A percentile compares a stretch with the other conserved stretches of the same genome.
Evolutionary conservation across 2,888 invertebrate species (phyloP).

Genomic region (Drosophila kambysellisi): DNA sequence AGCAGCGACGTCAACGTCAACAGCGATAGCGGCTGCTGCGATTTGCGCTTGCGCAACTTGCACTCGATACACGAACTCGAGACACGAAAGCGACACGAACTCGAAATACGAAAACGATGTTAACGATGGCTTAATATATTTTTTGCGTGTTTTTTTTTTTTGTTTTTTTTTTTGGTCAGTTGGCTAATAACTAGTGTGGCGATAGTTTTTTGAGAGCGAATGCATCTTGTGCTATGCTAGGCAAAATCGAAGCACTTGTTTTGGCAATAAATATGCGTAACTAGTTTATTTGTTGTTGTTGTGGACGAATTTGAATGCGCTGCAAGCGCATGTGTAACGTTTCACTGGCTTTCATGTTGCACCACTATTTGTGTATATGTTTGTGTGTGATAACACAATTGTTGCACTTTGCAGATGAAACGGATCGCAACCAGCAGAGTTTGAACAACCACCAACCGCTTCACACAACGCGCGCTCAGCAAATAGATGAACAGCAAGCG

Average conservation of each 20-base stretch:
- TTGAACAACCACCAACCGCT: slow-evolving; percentile 37
- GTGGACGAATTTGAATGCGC: slow-evolving; percentile 48
- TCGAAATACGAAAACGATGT: slow-evolving; percentile 34
- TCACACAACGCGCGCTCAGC: slow-evolving; percentile 51
- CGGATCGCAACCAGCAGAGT: slow-evolving; percentile 10
- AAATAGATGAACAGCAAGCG: slow-evolving; percentile 55
- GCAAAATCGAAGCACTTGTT: slow-evolving; percentile 6
- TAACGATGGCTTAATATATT: slow-evolving; percentile 52
- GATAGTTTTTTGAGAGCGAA: slow-evolving; percentile 54
- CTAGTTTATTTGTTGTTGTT: slow-evolving; percentile 46
- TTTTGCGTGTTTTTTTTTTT: slow-evolving; percentile 23
- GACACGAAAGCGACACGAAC: slow-evolving; percentile 43
- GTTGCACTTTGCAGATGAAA: slow-evolving; percentile 21
- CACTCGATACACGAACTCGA: slow-evolving; percentile 17
- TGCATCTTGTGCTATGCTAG: slow-evolving; percentile 40
- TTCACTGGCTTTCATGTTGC: slow-evolving; percentile 75
- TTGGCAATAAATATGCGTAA: slow-evolving; percentile 12
- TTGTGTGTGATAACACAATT: slow-evolving; percentile 39
- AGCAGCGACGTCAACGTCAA: slow-evolving; percentile 14
- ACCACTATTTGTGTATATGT: slow-evolving; percentile 21
- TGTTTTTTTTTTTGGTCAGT: slow-evolving; percentile 56
- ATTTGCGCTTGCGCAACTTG: slow-evolving; percentile 68
- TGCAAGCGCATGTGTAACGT: slow-evolving; percentile 70
- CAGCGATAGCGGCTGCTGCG: slow-evolving; percentile 47
- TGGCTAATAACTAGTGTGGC: slow-evolving; percentile 65